Percentiles rank a stretch among this genome's conserved stretches.
These are phyloP conservation scores for Hexactinellida sp. DNA, from an alignment of 37 sponge, comb jelly and placozoan species.

Conservation along the genomic window DNA sequence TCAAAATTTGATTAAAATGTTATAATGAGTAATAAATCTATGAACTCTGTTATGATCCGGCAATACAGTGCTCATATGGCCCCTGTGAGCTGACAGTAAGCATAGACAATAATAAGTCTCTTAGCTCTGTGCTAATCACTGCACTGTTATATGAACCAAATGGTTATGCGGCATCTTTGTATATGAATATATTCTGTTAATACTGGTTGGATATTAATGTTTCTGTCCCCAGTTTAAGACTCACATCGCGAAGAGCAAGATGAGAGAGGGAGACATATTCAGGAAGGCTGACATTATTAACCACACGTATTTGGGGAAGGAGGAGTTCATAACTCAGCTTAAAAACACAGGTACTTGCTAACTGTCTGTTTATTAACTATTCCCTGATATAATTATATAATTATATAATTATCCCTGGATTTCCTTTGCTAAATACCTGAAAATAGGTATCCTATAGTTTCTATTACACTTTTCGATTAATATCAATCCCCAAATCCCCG, in stretches of 20 bases:
- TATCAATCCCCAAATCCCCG: background rate
- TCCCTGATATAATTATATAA: no score
- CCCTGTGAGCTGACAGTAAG: background rate
- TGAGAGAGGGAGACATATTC: constrained; percentile 1
- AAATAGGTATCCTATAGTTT: no score
- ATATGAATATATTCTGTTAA: background rate
- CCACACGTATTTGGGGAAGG: background rate
- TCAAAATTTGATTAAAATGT: background rate
- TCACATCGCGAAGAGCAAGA: background rate
- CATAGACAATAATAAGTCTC: background rate
- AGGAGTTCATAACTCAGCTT: background rate
- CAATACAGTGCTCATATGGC: background rate
- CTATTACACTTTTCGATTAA: no score
- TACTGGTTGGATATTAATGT: background rate
- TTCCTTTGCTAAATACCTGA: no score
- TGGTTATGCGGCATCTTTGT: background rate
- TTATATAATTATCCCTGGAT: no score
- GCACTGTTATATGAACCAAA: background rate
- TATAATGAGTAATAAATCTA: background rate
- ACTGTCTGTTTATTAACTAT: no score
- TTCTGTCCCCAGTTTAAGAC: background rate
- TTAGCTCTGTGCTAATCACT: constrained; percentile 10
- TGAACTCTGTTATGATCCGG: background rate
- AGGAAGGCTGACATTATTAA: constrained; percentile 5
- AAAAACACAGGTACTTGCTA: constrained; percentile 13